Evolutionary conservation across 2,113 vertebrate genomes (phyloP).

Genomic region (Mixornis gularis): DNA sequence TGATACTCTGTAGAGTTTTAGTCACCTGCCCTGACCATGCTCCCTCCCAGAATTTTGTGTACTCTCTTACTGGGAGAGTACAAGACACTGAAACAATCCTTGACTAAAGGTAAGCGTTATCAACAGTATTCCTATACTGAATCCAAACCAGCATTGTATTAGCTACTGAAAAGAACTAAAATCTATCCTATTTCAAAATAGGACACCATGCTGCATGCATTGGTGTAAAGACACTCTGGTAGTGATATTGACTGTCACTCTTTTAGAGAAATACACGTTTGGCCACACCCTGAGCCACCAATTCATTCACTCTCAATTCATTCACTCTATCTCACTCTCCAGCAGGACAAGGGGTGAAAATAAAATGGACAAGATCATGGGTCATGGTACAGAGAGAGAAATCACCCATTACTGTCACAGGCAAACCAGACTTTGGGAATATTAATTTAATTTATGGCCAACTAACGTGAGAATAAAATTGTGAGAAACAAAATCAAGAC

Average conservation of each 20-base stretch:
- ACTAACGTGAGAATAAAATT: neutral
- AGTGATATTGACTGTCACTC: neutral
- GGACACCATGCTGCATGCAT: fast-evolving
- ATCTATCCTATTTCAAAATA: neutral
- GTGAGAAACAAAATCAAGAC: neutral
- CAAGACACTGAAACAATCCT: neutral
- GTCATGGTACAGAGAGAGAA: neutral
- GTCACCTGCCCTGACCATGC: neutral
- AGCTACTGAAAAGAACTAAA: neutral
- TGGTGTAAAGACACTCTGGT: neutral
- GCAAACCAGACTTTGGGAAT: neutral
- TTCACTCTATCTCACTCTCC: neutral
- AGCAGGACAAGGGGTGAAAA: neutral
- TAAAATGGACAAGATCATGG: neutral
- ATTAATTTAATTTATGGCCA: neutral
- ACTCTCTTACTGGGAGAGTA: neutral
- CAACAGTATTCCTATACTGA: neutral
- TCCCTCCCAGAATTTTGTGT: neutral
- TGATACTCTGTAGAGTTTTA: neutral
- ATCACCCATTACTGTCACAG: neutral
- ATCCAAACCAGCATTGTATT: neutral
- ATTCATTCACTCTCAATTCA: neutral
- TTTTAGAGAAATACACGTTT: neutral
- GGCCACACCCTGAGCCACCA: neutral
- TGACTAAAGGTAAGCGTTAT: neutral